Evolutionary conservation across 2,888 invertebrate species (phyloP).

Genomic region (Phyllotreta cruciferae): DNA sequence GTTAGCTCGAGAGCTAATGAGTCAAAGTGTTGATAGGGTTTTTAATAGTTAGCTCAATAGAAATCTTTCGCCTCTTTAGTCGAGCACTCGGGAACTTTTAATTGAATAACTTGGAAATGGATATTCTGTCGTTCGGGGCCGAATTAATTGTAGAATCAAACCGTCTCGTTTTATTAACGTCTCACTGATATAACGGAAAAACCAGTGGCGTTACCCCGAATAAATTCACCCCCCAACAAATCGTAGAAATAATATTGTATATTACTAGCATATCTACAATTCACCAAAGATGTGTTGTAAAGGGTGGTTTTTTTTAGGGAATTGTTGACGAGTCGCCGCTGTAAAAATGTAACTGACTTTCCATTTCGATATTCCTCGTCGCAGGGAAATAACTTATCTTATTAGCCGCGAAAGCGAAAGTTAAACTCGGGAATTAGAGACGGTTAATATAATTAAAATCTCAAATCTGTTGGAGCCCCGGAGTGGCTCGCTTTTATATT

Average conservation of each 20-base stretch:
- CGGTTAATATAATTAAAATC: conserved; percentile 43
- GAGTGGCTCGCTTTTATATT: conserved; percentile 22
- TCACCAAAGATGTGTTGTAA: no score
- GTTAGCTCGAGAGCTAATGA: no score
- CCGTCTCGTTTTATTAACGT: conserved; percentile 6
- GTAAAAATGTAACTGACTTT: conserved; percentile 35
- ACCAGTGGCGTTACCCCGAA: conserved; percentile 10
- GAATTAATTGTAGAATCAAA: conserved; percentile 43
- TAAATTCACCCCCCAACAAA: no score
- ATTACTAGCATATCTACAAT: no score
- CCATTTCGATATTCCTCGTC: conserved; percentile 38
- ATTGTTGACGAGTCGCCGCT: conserved; percentile 7
- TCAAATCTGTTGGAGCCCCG: conserved; percentile 32
- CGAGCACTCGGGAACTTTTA: conserved; percentile 24
- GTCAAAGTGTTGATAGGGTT: neutral
- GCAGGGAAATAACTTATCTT: conserved; percentile 44
- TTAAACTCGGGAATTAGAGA: conserved; percentile 39
- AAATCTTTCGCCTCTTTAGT: no score
- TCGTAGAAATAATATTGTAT: no score
- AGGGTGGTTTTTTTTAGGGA: no score
- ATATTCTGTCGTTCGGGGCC: conserved; percentile 32
- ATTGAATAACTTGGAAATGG: conserved; percentile 31
- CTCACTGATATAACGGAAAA: neutral
- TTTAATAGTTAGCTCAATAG: neutral
- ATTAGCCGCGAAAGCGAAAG: conserved; percentile 44